These are phyloP conservation scores for Eucera pruinosa DNA, from an alignment of 2,888 invertebrate genomes.

Conservation along the genomic window DNA sequence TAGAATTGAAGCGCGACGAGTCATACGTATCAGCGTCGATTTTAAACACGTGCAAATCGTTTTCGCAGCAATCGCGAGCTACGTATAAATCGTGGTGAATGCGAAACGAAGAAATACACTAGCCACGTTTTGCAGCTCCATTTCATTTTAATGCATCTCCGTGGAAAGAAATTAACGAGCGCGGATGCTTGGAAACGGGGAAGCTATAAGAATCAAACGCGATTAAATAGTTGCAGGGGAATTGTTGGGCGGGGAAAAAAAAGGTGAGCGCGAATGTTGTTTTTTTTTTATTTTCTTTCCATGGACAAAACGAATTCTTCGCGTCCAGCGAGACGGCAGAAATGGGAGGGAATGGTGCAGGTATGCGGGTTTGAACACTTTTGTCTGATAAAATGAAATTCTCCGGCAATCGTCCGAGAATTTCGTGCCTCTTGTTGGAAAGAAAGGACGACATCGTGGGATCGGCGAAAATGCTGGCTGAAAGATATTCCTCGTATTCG, in stretches of 20 bases:
- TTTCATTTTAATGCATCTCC: not conserved
- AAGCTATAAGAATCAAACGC: not conserved
- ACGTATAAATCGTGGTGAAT: no score
- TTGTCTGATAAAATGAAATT: slow-evolving; percentile 66
- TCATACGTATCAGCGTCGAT: no score
- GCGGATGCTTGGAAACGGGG: not conserved
- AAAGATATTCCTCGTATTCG: slow-evolving; percentile 3
- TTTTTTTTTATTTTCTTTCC: slow-evolving; percentile 7
- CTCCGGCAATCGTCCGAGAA: slow-evolving; percentile 55
- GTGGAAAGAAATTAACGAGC: slow-evolving; percentile 1
- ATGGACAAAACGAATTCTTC: slow-evolving; percentile 36
- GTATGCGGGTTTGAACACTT: slow-evolving; percentile 48
- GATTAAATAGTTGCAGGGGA: slow-evolving; percentile 2
- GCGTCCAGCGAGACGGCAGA: slow-evolving; percentile 40
- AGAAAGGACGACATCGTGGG: slow-evolving; percentile 3
- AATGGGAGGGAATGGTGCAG: slow-evolving; percentile 1
- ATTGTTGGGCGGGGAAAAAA: not conserved
- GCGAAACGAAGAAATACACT: no score
- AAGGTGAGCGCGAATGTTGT: not conserved
- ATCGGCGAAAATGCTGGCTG: slow-evolving; percentile 3
- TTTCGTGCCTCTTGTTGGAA: slow-evolving; percentile 20
- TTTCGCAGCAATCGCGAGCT: no score
- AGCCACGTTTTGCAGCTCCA: not conserved
- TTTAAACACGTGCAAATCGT: no score
- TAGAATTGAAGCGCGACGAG: no score